Conservation (phyloP, 1,140 invertebrate genomes). For the Eriosoma lanigerum region DNA sequence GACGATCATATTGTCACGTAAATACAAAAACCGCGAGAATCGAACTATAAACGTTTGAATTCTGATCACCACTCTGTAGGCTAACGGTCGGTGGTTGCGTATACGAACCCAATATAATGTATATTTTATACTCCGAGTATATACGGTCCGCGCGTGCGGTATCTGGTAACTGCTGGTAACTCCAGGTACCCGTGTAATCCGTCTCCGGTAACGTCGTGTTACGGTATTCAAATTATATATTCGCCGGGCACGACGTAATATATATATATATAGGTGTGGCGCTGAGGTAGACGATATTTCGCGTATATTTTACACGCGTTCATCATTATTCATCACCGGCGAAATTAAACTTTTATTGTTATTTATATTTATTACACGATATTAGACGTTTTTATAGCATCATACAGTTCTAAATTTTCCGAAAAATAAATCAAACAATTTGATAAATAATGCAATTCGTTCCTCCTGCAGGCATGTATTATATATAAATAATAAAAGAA, state of each 20-base stretch:
- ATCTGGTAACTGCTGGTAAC: too few relatives aligned
- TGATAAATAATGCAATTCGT: slow-evolving; percentile 20
- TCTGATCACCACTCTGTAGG: too few relatives aligned
- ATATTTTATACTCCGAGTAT: slow-evolving; percentile 4
- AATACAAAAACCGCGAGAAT: too few relatives aligned
- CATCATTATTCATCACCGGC: slow-evolving; percentile 29
- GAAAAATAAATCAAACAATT: slow-evolving; percentile 35
- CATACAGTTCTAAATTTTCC: slow-evolving; percentile 17
- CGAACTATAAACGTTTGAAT: too few relatives aligned
- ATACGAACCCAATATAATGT: too few relatives aligned
- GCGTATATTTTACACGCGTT: slow-evolving; percentile 1
- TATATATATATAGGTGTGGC: not conserved
- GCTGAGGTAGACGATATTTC: too few relatives aligned
- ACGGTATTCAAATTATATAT: slow-evolving; percentile 4
- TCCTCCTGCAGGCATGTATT: not conserved
- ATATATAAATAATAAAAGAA: not conserved
- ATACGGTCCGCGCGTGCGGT: not conserved
- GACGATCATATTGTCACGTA: too few relatives aligned
- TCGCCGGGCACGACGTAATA: not conserved
- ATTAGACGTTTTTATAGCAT: slow-evolving; percentile 31
- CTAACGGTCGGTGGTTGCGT: too few relatives aligned
- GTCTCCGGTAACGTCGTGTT: not conserved
- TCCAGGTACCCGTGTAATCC: too few relatives aligned
- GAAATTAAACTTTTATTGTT: slow-evolving; percentile 40
- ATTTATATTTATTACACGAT: slow-evolving; percentile 36